Base-by-base conservation (phyloP, 1,140 invertebrate genomes). In the Drosophila ercepeae region DNA sequence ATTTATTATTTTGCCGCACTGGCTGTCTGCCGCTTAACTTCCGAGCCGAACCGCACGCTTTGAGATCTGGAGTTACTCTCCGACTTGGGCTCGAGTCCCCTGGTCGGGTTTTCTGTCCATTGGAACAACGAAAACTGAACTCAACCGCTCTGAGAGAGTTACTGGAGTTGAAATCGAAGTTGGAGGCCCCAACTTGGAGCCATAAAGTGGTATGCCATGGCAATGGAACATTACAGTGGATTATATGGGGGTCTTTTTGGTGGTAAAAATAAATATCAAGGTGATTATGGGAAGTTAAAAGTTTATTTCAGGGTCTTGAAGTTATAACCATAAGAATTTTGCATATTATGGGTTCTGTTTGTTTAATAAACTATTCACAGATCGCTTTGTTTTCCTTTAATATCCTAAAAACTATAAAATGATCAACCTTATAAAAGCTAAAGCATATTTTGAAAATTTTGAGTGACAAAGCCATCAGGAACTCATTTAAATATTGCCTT, bases 11-110 rank as follows among this genome's bases (percentile, higher is more conserved):
- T 25, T 27, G 25, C 11, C 9, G 1, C n/a, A 16, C 13, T 16
- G 21, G 23, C 18, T 11, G 23, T 11, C 18, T 65, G 16, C 58
- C 23, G 27, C 16, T 18, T 25, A 52, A 18, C 34, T 19, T 49
- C 2, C 36, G 19, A 54, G 27, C 42, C 51, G 61, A 76, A 76
- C 61, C 72, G 76, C 60, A 51, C 81, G 67, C 72, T 79, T 69
- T 84, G 81, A 86, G 81, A 86, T 86, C 81, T 81, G 82, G 73
- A 81, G 88, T 86, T 88, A 86, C 29, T 11, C 29, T 32, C 11
- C 9, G 29, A 32, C 29, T 3, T 32, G 29, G 29, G 2, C 9
- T n/a, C 29, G 9, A n/a, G 29, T 32, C 29, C 9, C 1, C 29
- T 9, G 9, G 29, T 32, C 29, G 11, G 29, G 29, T 32, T n/a